Base-by-base conservation (phyloP, 2,113 vertebrate species). In the Leuciscus idus region DNA sequence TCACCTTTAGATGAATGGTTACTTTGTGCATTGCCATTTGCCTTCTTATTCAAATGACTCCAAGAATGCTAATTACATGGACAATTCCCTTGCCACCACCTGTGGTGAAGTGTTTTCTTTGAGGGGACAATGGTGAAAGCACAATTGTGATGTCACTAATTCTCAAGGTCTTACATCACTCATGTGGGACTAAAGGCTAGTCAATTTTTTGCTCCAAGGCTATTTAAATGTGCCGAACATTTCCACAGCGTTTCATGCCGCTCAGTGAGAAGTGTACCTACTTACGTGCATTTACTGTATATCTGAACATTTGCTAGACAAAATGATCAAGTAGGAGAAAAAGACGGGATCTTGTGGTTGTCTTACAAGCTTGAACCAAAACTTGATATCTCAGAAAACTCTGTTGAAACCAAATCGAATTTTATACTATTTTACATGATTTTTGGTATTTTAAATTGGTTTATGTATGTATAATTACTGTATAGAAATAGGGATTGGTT, bases 101-200 rank as follows among this genome's bases (percentile, higher is more conserved):
- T 19, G 6, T 10, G 23, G 23, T 46, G 36, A 62, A 61, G 7
- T 64, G 36, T 62, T 81, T 81, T 62, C 57, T 17, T 81, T 15
- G 36, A 43, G 7, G 12, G 6, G 1, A 46, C 12, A 36, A 23
- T 80, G 55, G 13, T 80, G 77, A 43, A 36, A 9, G 19, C 78
- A 62, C 11, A 74, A 48, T 81, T 64, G n/a, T 81, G 59, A 28
- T 19, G 39, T 48, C n/a, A 30, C n/a, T 28, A 64, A 61, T 80
- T 61, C 77, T n/a, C 55, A 23, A 79, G 33, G 17, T 79, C 6
- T 21, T 61, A 52, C 7, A 0, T 76, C 74, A 76, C 26, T n/a
- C 13, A 39, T n/a, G 39, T 61, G 33, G 33, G 55, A 64, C 39
- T 79, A 39, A 36, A 7, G 12, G 55, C 33, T 57, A 13, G 12